phyloP scores from a whole-genome alignment of 2,888 invertebrate genomes.

The Helicoverpa assulta region DNA sequence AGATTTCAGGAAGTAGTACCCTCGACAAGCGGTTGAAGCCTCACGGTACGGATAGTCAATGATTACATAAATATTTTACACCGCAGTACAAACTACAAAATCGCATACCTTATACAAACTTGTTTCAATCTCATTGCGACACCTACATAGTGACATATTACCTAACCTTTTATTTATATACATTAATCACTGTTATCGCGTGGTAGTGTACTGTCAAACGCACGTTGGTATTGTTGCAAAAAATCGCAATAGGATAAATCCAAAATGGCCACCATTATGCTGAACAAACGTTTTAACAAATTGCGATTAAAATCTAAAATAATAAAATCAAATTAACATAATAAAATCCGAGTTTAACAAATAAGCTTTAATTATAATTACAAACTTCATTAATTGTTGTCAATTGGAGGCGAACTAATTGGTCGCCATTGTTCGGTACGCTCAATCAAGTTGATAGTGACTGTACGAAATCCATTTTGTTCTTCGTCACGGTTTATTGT shows the following conservation, averaged over 20 bases:
- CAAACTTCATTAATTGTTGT: constrained; percentile 51
- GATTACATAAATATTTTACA: too few relatives aligned
- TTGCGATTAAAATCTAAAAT: constrained; percentile 8
- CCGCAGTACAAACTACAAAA: too few relatives aligned
- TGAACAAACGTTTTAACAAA: not conserved
- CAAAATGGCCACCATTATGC: not conserved
- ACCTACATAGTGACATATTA: too few relatives aligned
- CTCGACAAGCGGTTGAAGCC: too few relatives aligned
- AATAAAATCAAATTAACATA: constrained; percentile 41
- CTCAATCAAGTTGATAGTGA: constrained; percentile 30
- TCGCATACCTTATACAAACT: too few relatives aligned
- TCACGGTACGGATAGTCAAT: too few relatives aligned
- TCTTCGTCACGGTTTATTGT: constrained; percentile 31
- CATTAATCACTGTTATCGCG: too few relatives aligned
- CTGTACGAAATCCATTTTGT: constrained; percentile 28
- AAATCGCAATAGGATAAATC: not conserved
- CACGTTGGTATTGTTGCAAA: too few relatives aligned
- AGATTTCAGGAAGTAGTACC: too few relatives aligned
- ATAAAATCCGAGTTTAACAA: constrained; percentile 44
- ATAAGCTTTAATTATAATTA: constrained; percentile 50
- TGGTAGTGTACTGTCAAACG: too few relatives aligned
- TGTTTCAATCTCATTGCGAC: too few relatives aligned
- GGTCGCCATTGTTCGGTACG: constrained; percentile 51
- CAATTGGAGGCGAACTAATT: constrained; percentile 52
- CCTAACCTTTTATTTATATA: too few relatives aligned